Percentiles rank a stretch among this genome's conserved stretches.
Evolutionary conservation across 2,113 vertebrate genomes (phyloP).

Genomic region (Fulmarus glacialis): DNA sequence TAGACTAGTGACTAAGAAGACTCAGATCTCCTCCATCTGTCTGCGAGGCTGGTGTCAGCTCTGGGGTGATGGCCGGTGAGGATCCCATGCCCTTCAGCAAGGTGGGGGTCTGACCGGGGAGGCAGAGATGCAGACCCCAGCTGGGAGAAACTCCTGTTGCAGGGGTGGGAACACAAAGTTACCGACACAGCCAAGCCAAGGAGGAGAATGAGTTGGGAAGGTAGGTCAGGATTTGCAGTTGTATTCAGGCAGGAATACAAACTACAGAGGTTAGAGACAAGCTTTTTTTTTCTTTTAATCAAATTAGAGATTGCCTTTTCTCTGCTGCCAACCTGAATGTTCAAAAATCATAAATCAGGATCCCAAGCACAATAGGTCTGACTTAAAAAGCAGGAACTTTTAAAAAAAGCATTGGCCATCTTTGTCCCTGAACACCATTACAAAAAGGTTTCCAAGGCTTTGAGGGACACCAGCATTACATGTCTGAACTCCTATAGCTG

Average conservation of each 20-base stretch:
- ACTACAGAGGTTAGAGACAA: neutral
- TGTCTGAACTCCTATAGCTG: neutral
- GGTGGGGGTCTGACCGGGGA: neutral
- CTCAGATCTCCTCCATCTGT: neutral
- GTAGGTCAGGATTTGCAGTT: neutral
- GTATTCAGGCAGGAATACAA: neutral
- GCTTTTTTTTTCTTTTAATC: neutral
- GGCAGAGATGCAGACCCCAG: neutral
- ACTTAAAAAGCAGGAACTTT: neutral
- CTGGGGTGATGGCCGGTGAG: accelerated
- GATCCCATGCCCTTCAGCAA: neutral
- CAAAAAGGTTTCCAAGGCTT: neutral
- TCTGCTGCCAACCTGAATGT: neutral
- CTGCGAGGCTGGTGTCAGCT: neutral
- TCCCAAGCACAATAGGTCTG: neutral
- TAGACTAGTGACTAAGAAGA: neutral
- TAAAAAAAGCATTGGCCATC: neutral
- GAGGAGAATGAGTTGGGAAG: neutral
- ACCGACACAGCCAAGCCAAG: neutral
- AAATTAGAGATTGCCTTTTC: neutral
- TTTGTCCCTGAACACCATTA: neutral
- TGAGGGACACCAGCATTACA: neutral
- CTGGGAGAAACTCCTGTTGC: neutral
- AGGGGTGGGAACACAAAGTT: neutral
- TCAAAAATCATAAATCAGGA: neutral